Percentiles rank a stretch among this genome's conserved stretches.
Evolutionary conservation across 2,113 vertebrate species (phyloP).

Genomic region (Cnemophilus loriae): DNA sequence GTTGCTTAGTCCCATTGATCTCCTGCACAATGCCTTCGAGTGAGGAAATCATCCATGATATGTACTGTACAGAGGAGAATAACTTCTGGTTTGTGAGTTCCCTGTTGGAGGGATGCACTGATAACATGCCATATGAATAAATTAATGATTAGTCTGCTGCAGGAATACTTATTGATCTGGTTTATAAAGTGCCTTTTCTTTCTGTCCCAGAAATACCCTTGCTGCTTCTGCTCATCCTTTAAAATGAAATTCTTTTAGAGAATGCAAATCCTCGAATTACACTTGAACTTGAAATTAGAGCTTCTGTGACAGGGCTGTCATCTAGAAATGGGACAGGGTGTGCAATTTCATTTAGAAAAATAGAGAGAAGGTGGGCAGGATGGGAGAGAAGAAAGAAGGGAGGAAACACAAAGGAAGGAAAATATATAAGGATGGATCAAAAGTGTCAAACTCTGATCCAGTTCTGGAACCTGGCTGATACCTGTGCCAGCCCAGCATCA

Average conservation of each 20-base stretch:
- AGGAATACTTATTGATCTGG: not conserved
- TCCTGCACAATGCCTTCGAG: not conserved
- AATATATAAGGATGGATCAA: not conserved
- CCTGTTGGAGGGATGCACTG: not conserved
- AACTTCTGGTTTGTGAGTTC: not conserved
- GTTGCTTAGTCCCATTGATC: not conserved
- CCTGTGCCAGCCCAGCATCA: not conserved
- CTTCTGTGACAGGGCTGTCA: not conserved
- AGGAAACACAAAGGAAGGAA: not conserved
- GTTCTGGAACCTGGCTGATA: not conserved
- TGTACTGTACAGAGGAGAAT: not conserved
- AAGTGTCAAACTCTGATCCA: not conserved
- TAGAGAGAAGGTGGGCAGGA: not conserved
- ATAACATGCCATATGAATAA: not conserved
- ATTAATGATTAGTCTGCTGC: slow-evolving; percentile 1
- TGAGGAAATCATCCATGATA: not conserved
- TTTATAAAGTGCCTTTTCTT: not conserved
- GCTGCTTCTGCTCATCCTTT: not conserved
- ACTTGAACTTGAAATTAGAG: not conserved
- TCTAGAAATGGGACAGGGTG: not conserved
- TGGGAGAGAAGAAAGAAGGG: not conserved
- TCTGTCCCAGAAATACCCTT: not conserved
- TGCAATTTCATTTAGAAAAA: not conserved
- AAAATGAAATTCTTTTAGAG: not conserved
- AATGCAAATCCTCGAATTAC: not conserved